phyloP scores from a whole-genome alignment of 2,113 vertebrate species.

The Lycaon pictus region DNA sequence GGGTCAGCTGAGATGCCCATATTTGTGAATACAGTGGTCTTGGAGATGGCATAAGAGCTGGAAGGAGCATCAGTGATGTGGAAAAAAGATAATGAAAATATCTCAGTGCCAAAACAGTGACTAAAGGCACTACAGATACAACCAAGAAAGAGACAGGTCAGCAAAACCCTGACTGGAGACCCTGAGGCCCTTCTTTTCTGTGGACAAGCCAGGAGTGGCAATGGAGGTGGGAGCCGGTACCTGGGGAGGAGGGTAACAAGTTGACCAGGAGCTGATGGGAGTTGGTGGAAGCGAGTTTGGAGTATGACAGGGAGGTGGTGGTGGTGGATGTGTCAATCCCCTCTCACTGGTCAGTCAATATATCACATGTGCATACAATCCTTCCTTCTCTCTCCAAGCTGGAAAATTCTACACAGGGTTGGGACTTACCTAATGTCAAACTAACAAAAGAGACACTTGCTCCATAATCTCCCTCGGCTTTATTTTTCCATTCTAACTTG shows the following conservation, averaged over 20 bases:
- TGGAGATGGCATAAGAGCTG: background rate
- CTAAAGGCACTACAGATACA: background rate
- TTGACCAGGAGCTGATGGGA: background rate
- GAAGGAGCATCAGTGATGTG: background rate
- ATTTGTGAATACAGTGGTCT: background rate
- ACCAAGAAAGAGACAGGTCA: background rate
- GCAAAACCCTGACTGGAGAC: background rate
- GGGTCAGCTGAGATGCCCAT: background rate
- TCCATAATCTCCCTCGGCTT: background rate
- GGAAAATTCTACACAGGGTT: background rate
- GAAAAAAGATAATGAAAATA: background rate
- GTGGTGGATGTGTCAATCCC: background rate
- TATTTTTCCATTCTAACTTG: background rate
- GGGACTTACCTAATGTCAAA: background rate
- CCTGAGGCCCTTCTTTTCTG: background rate
- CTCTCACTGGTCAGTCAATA: background rate
- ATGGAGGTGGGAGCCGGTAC: rapidly evolving
- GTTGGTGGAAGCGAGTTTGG: background rate
- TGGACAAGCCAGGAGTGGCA: background rate
- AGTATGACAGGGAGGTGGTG: background rate
- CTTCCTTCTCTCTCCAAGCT: background rate
- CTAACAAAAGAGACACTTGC: background rate
- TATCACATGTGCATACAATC: background rate
- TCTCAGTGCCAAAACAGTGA: background rate
- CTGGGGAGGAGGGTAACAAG: background rate